phyloP scores from a whole-genome alignment of 2,113 vertebrate genomes.

The Hippolais icterina region DNA sequence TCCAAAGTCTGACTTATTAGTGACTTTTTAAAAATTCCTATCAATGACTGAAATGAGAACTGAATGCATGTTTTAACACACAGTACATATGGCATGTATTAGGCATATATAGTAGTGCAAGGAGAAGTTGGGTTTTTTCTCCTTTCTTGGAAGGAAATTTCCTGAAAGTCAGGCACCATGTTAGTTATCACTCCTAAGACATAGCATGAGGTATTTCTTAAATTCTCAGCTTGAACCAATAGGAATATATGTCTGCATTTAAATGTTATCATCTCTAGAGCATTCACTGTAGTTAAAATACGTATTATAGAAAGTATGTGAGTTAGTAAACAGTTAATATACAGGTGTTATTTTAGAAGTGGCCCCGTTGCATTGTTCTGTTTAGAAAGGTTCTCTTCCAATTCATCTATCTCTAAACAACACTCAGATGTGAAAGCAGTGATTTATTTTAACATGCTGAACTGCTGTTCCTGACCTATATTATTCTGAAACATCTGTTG shows the following conservation, averaged over 20 bases:
- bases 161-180: not conserved
- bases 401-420: constrained; percentile 2
- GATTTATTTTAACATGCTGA: constrained; percentile 25
- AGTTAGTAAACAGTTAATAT: constrained; percentile 11
- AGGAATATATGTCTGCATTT: not conserved
- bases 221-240: not conserved
- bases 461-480: constrained; percentile 18
- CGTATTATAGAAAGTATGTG: not conserved
- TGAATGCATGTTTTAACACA: not conserved
- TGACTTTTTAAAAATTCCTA: not conserved
- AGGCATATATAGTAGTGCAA: not conserved
- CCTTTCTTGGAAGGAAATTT: not conserved
- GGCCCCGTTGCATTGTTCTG: not conserved
- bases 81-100: not conserved
- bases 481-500: constrained; percentile 41
- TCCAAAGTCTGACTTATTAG: not conserved
- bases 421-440: not conserved
- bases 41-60: not conserved
- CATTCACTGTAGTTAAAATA: not conserved
- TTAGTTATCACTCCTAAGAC: not conserved
- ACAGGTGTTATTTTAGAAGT: not conserved
- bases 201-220: not conserved
- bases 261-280: not conserved
- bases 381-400: not conserved
- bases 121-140: not conserved